Evolutionary conservation across 2,888 invertebrate species (phyloP), one percentile per base, ranked within the genome.

Genomic region (Lottia gigantea): DNA sequence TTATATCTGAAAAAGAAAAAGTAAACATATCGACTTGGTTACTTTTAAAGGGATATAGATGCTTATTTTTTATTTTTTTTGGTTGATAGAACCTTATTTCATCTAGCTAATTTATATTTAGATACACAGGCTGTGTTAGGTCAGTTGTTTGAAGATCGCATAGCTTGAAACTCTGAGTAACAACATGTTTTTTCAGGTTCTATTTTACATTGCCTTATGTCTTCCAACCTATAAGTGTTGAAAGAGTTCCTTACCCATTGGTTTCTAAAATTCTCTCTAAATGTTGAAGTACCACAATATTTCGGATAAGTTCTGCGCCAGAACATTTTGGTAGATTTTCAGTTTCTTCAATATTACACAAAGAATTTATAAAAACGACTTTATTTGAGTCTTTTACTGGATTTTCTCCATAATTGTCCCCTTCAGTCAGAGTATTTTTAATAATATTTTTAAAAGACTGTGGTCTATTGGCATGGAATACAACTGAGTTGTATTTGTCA

Each of bases 191-290:
- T n/a, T n/a, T n/a, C n/a, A n/a, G n/a, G n/a, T n/a, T n/a, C n/a
- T n/a, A n/a, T n/a, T n/a, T n/a, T n/a, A n/a, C n/a, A n/a, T n/a
- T n/a, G n/a, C n/a, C n/a, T n/a, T n/a, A n/a, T n/a, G n/a, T n/a
- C n/a, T n/a, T n/a, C n/a, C n/a, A n/a, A n/a, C n/a, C n/a, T n/a
- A n/a, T n/a, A n/a, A n/a, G n/a, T n/a, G n/a, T n/a, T n/a, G n/a
- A n/a, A n/a, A n/a, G n/a, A n/a, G 6, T 55, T 62, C 19, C 70
- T 74, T 72, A 81, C 82, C 82, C 76, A 75, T 77, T 73, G 46
- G 68, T 70, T 46, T 64, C 46, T 14, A 80, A 63, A 47, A 80
- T 66, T 12, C 67, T 66, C n/a, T 64, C 46, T 4, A 75, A 61
- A 73, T 80, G 80, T 40, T 77, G 73, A 12, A 73, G 66, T 19